These are phyloP conservation scores for Nibea coibor DNA, from an alignment of 2,113 vertebrate genomes.

Conservation along the genomic window DNA sequence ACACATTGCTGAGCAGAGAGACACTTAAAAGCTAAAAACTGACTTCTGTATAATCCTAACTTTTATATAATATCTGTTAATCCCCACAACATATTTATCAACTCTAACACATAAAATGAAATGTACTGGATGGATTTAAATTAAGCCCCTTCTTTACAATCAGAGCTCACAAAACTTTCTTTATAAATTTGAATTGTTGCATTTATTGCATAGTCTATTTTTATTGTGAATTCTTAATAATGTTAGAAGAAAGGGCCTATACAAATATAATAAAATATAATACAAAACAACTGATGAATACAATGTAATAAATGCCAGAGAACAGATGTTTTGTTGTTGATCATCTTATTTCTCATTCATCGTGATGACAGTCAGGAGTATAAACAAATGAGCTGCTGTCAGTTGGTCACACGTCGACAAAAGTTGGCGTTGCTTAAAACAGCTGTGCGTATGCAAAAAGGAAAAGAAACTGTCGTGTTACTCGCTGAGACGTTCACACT, in stretches of 20 bases:
- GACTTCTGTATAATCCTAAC: not conserved
- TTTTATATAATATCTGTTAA: not conserved
- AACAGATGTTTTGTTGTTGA: no score
- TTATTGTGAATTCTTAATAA: constrained; percentile 3
- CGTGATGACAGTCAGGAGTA: no score
- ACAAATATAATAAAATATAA: no score
- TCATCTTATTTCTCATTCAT: no score
- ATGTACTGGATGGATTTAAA: not conserved
- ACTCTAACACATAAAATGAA: not conserved
- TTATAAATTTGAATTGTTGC: not conserved
- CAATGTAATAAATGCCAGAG: not conserved
- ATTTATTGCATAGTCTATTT: not conserved
- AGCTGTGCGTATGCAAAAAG: not conserved
- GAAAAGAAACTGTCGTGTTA: not conserved
- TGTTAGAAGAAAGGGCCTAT: not conserved
- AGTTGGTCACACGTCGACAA: not conserved
- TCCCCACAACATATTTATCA: not conserved
- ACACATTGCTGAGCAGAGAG: not conserved
- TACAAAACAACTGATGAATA: not conserved
- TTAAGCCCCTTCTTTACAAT: no score
- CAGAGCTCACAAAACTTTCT: no score
- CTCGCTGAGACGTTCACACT: not conserved
- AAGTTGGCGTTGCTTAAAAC: not conserved
- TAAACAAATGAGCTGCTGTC: no score
- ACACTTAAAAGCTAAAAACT: no score